phyloP scores from a whole-genome alignment of 1,140 invertebrate species.

The Atta colombica region DNA sequence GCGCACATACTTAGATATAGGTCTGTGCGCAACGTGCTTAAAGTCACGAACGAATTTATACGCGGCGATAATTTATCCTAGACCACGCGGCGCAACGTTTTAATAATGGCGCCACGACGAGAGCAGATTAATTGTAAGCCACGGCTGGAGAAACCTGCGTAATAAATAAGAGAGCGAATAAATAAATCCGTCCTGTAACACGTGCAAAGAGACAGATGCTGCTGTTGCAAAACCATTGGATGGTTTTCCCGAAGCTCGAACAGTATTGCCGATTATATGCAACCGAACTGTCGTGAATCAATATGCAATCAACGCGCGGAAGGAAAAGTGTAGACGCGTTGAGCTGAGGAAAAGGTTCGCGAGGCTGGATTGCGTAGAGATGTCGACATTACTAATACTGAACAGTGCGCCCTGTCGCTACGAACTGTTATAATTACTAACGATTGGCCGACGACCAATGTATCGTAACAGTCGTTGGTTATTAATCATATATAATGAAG shows the following conservation, averaged over 20 bases:
- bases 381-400: slow-evolving; percentile 45
- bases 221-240: slow-evolving; percentile 1
- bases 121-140: slow-evolving; percentile 43
- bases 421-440: slow-evolving; percentile 45
- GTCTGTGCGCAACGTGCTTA: slow-evolving; percentile 4
- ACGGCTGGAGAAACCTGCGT: slow-evolving; percentile 20
- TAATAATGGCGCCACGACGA: slow-evolving; percentile 52
- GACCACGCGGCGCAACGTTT: slow-evolving; percentile 45
- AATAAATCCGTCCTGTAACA: slow-evolving; percentile 39
- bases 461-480: slow-evolving; percentile 5
- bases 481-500: slow-evolving; percentile 23
- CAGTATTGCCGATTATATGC: neutral
- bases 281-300: slow-evolving; percentile 20
- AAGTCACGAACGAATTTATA: slow-evolving; percentile 42
- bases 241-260: neutral
- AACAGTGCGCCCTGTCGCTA: slow-evolving; percentile 8
- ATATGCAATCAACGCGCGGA: slow-evolving; percentile 30
- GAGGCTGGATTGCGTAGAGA: slow-evolving; percentile 9
- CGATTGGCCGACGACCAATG: slow-evolving; percentile 28
- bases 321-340: neutral
- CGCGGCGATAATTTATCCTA: slow-evolving; percentile 45
- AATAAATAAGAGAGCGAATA: slow-evolving; percentile 51
- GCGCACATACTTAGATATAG: neutral
- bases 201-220: neutral
- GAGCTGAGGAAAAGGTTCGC: neutral